Conservation (phyloP, 1,140 invertebrate species). For the Brachionus angularis region DNA sequence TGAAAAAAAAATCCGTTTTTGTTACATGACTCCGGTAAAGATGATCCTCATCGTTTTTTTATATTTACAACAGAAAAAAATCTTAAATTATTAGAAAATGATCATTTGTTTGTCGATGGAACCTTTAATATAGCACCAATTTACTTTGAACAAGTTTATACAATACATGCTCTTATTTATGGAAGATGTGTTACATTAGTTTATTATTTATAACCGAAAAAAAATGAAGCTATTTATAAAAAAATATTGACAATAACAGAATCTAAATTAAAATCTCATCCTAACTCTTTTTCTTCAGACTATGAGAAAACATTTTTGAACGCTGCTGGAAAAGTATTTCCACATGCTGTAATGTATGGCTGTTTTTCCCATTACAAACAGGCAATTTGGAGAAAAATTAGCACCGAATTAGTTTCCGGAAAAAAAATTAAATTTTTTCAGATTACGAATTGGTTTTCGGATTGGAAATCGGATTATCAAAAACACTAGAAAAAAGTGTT, state of each 20-base stretch:
- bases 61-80: slow-evolving; percentile 3
- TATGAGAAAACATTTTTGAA: slow-evolving; percentile 25
- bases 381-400: slow-evolving; percentile 35
- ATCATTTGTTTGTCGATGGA: slow-evolving; percentile 5
- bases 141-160: slow-evolving; percentile 5
- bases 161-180: slow-evolving; percentile 2
- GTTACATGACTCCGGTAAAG: slow-evolving; percentile 15
- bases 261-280: background rate
- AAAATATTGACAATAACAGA: background rate
- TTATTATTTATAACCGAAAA: slow-evolving; percentile 16
- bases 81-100: background rate
- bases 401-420: too few relatives aligned
- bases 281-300: background rate
- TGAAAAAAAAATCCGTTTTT: slow-evolving; percentile 5
- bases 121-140: slow-evolving; percentile 10
- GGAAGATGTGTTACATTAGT: background rate
- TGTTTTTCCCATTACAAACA: slow-evolving; percentile 9
- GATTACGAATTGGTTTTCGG: too few relatives aligned
- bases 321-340: background rate
- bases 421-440: too few relatives aligned
- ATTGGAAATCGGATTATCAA: too few relatives aligned
- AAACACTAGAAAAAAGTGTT: too few relatives aligned
- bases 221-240: background rate
- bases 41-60: slow-evolving; percentile 6
- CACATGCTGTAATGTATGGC: background rate